phyloP scores from a whole-genome alignment of 1,140 invertebrate species.

The Cydia amplana region DNA sequence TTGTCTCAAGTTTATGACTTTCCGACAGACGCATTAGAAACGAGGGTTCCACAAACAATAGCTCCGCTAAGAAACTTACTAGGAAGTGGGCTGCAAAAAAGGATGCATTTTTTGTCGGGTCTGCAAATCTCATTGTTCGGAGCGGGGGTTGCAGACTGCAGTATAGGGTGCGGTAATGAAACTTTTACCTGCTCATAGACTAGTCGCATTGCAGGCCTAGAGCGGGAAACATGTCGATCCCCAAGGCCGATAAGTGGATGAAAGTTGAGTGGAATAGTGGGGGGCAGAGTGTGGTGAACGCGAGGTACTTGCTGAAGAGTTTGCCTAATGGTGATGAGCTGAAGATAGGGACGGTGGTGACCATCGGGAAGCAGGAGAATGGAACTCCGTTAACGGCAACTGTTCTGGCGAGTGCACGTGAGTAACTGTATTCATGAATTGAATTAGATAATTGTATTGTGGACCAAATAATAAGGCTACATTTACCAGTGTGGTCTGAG shows the following conservation, averaged over 20 bases:
- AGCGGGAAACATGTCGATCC: conserved; percentile 45
- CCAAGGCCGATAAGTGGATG: conserved; percentile 55
- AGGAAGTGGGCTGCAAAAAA: conserved; percentile 67
- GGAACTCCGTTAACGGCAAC: conserved; percentile 29
- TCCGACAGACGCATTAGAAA: conserved; percentile 13
- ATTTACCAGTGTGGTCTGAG: too few relatives aligned
- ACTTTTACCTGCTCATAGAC: conserved; percentile 63
- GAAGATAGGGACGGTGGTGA: conserved; percentile 31
- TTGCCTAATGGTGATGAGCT: conserved; percentile 26
- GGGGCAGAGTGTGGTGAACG: conserved; percentile 42
- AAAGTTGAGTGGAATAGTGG: conserved; percentile 57
- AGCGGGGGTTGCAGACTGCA: conserved; percentile 37
- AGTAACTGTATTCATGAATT: neutral
- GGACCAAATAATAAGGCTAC: too few relatives aligned
- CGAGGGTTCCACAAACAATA: conserved; percentile 38
- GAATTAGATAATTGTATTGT: too few relatives aligned
- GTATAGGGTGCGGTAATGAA: conserved; percentile 69
- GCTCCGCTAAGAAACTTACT: conserved; percentile 53
- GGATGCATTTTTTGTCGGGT: conserved; percentile 62
- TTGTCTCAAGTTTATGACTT: neutral
- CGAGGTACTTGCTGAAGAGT: conserved; percentile 39
- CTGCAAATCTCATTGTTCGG: conserved; percentile 63
- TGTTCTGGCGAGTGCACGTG: neutral
- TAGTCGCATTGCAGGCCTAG: neutral
- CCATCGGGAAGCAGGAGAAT: conserved; percentile 36